These are phyloP conservation scores for Oscheius onirici DNA, from an alignment of 2,888 invertebrate species.

Conservation along the genomic window DNA sequence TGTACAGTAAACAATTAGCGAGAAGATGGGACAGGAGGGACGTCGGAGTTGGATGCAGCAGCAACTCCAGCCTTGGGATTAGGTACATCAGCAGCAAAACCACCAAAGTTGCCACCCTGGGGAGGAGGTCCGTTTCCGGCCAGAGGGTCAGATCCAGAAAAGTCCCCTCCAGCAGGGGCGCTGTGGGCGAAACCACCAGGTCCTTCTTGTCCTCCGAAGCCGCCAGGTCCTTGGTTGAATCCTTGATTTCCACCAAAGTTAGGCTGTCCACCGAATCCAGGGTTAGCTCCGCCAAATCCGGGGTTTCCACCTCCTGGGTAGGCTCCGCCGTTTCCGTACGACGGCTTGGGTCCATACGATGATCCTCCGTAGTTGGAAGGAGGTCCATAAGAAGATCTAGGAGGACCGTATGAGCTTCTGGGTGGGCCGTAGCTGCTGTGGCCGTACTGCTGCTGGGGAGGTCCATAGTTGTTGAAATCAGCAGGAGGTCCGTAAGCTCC, in stretches of 20 bases:
- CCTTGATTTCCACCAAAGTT: not conserved
- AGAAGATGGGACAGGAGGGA: not conserved
- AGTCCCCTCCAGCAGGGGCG: too few species aligned
- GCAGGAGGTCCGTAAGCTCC: slow-evolving; percentile 3
- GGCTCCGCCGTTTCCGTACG: not conserved
- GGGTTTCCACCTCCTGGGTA: not conserved
- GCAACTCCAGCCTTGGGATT: not conserved
- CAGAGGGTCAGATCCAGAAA: too few species aligned
- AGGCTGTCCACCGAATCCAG: slow-evolving; percentile 2
- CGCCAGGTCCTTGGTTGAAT: slow-evolving; percentile 8
- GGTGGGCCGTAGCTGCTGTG: slow-evolving; percentile 20
- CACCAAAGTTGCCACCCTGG: not conserved
- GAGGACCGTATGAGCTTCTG: slow-evolving; percentile 6
- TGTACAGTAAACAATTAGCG: not conserved
- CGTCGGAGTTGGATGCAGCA: not conserved
- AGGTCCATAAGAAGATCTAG: slow-evolving; percentile 20
- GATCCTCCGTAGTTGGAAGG: slow-evolving; percentile 17
- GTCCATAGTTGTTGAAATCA: not conserved
- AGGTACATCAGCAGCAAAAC: slow-evolving; percentile 21
- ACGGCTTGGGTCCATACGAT: not conserved
- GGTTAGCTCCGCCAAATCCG: not conserved
- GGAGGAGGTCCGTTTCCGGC: not conserved
- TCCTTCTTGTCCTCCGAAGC: not conserved
- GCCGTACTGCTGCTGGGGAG: not conserved
- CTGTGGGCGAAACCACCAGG: not conserved